Evolutionary conservation across 2,888 invertebrate species (phyloP).

Genomic region (Flabesymbios commensalis): DNA sequence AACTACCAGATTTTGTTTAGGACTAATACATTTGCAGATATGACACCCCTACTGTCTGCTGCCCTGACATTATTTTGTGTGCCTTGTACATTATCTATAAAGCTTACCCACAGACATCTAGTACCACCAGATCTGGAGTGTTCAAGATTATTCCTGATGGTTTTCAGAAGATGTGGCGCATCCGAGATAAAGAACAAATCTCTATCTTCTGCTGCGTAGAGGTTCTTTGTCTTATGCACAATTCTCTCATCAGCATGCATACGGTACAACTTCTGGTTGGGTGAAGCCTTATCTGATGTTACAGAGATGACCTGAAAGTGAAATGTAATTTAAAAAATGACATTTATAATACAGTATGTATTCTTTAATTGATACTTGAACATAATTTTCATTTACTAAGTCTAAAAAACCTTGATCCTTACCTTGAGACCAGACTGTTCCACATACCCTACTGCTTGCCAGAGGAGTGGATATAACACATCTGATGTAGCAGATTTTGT

Average conservation of each 20-base stretch:
- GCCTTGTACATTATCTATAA: too few species aligned
- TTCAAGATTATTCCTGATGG: constrained; percentile 8
- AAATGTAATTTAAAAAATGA: too few species aligned
- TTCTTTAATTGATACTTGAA: not conserved
- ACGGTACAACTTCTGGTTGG: constrained; percentile 5
- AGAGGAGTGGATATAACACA: constrained; percentile 9
- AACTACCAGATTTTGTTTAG: too few species aligned
- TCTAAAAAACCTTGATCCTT: not conserved
- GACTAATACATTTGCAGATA: too few species aligned
- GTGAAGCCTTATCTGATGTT: constrained; percentile 14
- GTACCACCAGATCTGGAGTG: constrained; percentile 1
- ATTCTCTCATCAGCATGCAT: not conserved
- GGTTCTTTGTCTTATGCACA: constrained; percentile 1
- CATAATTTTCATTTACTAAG: not conserved
- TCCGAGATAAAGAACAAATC: constrained; percentile 11
- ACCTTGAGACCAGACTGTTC: constrained; percentile 12
- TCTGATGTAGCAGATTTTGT: constrained; percentile 9
- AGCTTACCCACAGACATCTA: constrained; percentile 8
- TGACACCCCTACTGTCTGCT: too few species aligned
- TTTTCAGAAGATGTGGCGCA: constrained; percentile 14
- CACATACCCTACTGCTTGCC: constrained; percentile 9
- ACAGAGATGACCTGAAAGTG: constrained; percentile 6
- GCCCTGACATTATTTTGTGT: too few species aligned
- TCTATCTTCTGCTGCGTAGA: constrained; percentile 1
- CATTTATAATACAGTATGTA: not conserved